phyloP scores from a whole-genome alignment of 2,113 vertebrate genomes.

The Mirza zaza region DNA sequence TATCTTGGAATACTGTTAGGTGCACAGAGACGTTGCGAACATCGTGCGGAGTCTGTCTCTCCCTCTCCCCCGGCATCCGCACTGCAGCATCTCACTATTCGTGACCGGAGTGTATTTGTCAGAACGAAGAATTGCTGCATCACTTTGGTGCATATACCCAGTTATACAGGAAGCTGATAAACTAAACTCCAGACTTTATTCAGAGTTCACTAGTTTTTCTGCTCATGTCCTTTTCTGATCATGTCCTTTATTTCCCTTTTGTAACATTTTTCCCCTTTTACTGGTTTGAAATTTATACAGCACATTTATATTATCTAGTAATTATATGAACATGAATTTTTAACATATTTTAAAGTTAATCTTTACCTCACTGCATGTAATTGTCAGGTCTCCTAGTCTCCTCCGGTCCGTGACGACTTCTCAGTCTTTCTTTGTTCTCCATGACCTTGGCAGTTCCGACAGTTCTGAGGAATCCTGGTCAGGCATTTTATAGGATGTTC shows the following conservation, averaged over 20 bases:
- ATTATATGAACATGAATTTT: neutral
- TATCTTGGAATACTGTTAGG: neutral
- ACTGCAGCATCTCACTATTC: neutral
- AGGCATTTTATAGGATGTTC: neutral
- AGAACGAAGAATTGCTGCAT: neutral
- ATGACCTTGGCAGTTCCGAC: neutral
- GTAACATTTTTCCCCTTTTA: neutral
- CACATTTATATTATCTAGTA: neutral
- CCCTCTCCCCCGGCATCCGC: rapidly evolving
- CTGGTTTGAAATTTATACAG: neutral
- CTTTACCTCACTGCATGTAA: neutral
- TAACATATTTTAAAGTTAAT: neutral
- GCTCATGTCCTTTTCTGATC: neutral
- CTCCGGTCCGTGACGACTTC: neutral
- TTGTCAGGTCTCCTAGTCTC: too few species aligned
- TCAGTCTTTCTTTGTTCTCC: neutral
- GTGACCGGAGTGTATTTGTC: rapidly evolving
- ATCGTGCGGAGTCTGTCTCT: neutral
- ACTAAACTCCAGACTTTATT: neutral
- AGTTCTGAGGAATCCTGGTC: neutral
- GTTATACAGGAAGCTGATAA: neutral
- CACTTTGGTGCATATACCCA: neutral
- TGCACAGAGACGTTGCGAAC: neutral
- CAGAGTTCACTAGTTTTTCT: neutral
- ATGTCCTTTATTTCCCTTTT: neutral